A percentile compares a stretch with the other conserved stretches of the same genome.
Evolutionary conservation across 2,113 vertebrate genomes (phyloP).

Genomic region (Pagrus major): DNA sequence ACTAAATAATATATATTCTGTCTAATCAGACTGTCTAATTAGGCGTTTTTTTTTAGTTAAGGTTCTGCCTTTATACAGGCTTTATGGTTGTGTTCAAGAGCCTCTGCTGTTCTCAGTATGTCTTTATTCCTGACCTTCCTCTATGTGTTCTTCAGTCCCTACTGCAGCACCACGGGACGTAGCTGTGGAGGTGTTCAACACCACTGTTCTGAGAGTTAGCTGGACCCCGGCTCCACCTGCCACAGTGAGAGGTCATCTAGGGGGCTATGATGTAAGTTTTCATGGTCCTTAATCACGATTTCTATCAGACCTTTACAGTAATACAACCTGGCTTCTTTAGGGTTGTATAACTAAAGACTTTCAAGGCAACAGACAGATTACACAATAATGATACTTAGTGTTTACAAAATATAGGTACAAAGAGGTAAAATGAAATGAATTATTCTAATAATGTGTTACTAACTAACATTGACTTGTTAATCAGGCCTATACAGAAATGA

Average conservation of each 20-base stretch:
- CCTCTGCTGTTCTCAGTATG: constrained; percentile 4
- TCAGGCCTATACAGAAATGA: neutral
- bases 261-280: constrained; percentile 90
- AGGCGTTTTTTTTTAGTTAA: neutral
- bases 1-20: neutral
- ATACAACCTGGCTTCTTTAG: too few relatives aligned
- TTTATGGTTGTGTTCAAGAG: neutral
- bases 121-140: constrained; percentile 41
- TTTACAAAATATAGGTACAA: neutral
- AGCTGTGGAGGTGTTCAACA: constrained; percentile 89
- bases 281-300: neutral
- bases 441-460: too few relatives aligned
- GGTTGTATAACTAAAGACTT: neutral
- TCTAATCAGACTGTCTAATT: neutral
- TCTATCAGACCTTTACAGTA: constrained; percentile 7
- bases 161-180: constrained; percentile 87
- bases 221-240: constrained; percentile 90
- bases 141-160: constrained; percentile 86
- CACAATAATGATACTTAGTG: neutral
- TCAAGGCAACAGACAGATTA: neutral
- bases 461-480: neutral
- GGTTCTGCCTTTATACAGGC: neutral
- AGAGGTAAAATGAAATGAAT: neutral
- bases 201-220: constrained; percentile 87
- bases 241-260: constrained; percentile 90